Conservation (phyloP, 2,113 vertebrate genomes). For the Coryphaenoides rupestris region DNA sequence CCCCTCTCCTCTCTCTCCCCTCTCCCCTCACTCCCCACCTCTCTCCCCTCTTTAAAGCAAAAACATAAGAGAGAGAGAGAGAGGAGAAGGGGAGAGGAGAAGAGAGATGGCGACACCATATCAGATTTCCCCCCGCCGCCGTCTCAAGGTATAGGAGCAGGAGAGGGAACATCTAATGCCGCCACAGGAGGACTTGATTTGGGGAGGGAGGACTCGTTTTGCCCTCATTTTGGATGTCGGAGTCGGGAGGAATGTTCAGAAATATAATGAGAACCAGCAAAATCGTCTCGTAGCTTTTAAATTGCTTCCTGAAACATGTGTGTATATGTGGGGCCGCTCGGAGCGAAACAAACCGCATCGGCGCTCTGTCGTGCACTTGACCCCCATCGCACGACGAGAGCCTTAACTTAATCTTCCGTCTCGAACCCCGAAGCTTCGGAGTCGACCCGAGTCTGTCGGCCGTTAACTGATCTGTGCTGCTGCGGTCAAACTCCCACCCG, state of each 20-base stretch:
- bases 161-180: slow-evolving; percentile 9
- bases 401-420: slow-evolving; percentile 42
- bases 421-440: not conserved
- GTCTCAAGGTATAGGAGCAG: not conserved
- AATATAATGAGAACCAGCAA: slow-evolving; percentile 5
- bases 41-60: too few species aligned
- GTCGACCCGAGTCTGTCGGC: not conserved
- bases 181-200: slow-evolving; percentile 14
- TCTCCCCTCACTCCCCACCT: not conserved
- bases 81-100: slow-evolving; percentile 20
- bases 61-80: not conserved
- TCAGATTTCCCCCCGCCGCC: slow-evolving; percentile 31
- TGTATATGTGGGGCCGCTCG: slow-evolving; percentile 28
- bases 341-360: slow-evolving; percentile 25
- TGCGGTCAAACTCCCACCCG: too few species aligned
- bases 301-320: slow-evolving; percentile 47
- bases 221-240: not conserved
- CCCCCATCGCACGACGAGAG: slow-evolving; percentile 37
- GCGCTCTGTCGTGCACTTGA: slow-evolving; percentile 35
- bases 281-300: slow-evolving; percentile 13
- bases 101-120: slow-evolving; percentile 23
- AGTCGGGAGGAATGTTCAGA: not conserved
- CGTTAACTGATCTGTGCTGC: too few species aligned
- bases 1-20: not conserved
- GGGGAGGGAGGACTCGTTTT: not conserved